Evolutionary conservation across 64 coral and sea anemone species (phyloP), one percentile per base, ranked within the genome.

Genomic region (Catalaphyllia jardinei): DNA sequence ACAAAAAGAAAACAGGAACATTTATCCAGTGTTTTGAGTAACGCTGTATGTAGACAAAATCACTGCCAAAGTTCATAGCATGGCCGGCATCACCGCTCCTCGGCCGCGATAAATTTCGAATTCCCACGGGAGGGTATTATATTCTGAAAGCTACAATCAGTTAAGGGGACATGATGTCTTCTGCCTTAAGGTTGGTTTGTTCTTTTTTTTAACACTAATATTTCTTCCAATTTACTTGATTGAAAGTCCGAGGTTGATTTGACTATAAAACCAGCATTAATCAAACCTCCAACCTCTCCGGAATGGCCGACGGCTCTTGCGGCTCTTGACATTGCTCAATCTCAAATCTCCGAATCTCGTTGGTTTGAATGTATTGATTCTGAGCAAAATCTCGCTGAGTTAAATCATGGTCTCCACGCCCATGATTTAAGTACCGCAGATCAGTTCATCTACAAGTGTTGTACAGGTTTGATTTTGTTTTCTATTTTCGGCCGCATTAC

Each of bases 201-300:
- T 69, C n/a, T 11, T 69, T 27, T n/a, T n/a, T 69, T 25, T 69
- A n/a, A 24, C 65, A 69, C 22, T 69, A 69, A 69, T 69, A n/a
- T 69, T 69, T 10, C 65, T 69, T 69, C 65, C 65, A 10, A 69
- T 69, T 69, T 69, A 69, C 22, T 69, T 69, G 65, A 69, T 69
- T 69, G 65, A 69, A 65, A 27, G 25, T 24, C 24, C 25, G 24
- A 69, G 65, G 22, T 69, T 24, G 65, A 69, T 69, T 69, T 69
- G 22, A 8, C 22, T 27, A 25, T 69, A 69, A 69, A 69, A 69
- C 65, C n/a, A 27, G n/a, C 65, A 69, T 69, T 25, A 69, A 69
- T 69, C 20, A 69, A 69, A 22, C 65, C 20, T 24, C n/a, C 7
- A 27, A 69, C 22, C 65, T 20, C 20, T 11, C 22, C 22, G 65